Percentiles rank a stretch among this genome's conserved stretches.
Evolutionary conservation across 2,797 vertebrate genomes (phyloP).

Genomic region (Alcedo atthis): DNA sequence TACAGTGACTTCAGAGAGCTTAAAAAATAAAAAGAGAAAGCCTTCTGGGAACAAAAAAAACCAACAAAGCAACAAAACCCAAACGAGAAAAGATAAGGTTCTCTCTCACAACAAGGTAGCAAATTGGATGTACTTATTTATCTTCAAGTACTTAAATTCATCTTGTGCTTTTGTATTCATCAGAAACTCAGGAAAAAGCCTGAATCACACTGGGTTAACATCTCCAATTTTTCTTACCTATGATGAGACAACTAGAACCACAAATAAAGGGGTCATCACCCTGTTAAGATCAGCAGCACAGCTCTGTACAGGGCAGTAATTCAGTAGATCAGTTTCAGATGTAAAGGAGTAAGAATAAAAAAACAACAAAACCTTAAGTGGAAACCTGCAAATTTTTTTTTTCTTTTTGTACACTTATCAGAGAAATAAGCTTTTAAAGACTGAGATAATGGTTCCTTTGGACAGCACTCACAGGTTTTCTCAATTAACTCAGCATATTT

Average conservation of each 20-base stretch:
- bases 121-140: background rate
- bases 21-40: background rate
- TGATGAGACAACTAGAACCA: background rate
- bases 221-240: background rate
- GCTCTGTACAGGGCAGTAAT: background rate
- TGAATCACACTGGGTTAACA: background rate
- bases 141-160: background rate
- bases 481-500: background rate
- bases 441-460: background rate
- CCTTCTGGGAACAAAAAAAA: background rate
- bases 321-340: background rate
- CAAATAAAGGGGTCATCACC: background rate
- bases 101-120: background rate
- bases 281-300: background rate
- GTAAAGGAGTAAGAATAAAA: background rate
- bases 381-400: background rate
- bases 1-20: background rate
- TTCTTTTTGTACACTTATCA: background rate
- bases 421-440: background rate
- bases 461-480: background rate
- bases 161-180: background rate
- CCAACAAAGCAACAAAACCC: no score
- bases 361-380: background rate
- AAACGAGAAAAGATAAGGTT: background rate
- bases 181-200: background rate